Conservation (phyloP, 2,888 invertebrate species). For the Gordius sp. region DNA sequence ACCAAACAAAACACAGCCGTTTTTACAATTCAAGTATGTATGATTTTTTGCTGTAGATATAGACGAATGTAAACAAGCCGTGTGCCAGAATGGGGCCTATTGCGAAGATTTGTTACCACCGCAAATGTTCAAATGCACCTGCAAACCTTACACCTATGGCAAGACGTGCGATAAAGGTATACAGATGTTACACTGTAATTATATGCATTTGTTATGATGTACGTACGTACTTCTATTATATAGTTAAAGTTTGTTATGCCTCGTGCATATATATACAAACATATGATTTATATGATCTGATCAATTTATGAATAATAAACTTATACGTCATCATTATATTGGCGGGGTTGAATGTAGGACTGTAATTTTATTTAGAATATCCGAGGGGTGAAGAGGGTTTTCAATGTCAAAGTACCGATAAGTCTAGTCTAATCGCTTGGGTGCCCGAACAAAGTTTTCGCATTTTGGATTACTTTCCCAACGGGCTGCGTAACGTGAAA, state of each 20-base stretch:
- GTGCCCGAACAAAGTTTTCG: conserved; percentile 3
- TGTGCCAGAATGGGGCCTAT: neutral
- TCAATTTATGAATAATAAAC: too few species aligned
- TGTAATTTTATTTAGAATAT: conserved; percentile 1
- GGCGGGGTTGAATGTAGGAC: too few species aligned
- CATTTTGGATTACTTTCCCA: conserved; percentile 4
- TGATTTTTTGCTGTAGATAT: too few species aligned
- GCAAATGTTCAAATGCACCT: conserved; percentile 4
- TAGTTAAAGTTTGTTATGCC: too few species aligned
- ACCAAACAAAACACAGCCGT: too few species aligned
- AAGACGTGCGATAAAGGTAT: neutral
- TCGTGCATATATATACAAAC: too few species aligned
- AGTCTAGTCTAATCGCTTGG: conserved; percentile 3
- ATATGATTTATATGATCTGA: too few species aligned
- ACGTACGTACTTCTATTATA: too few species aligned
- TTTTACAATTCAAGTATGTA: too few species aligned
- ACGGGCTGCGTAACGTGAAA: conserved; percentile 4
- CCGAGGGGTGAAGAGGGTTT: conserved; percentile 2
- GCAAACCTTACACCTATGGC: conserved; percentile 7
- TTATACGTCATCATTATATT: too few species aligned
- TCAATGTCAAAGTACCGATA: conserved; percentile 11
- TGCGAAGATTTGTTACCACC: conserved; percentile 12
- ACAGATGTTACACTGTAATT: too few species aligned
- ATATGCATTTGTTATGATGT: too few species aligned
- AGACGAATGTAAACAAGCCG: conserved; percentile 7